Evolutionary conservation across 2,888 invertebrate species (phyloP), one percentile per base, ranked within the genome.

Genomic region (Calephelis perditalis): DNA sequence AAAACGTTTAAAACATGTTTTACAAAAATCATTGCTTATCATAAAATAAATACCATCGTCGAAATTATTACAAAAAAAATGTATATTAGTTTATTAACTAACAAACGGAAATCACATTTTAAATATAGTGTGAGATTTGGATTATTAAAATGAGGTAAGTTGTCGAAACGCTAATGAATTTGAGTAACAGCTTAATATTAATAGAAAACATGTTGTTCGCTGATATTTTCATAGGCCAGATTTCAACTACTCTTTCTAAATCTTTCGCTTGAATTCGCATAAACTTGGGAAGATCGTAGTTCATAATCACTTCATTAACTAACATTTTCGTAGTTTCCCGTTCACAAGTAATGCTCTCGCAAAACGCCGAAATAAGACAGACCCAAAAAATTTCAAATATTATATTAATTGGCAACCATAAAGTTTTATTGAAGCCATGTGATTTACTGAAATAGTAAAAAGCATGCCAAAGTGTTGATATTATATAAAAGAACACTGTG

Each of bases 161-260:
- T 0, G 85, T 83, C 26, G 82, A 78, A 9, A 84, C 78, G 65
- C 83, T 82, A 43, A 85, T 75, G 62, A 84, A 86, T 57, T 81
- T 84, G 7, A 85, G 68, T 70, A 85, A 75, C 4, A 87, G 65
- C 2, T 79, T 81, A 12, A 84, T 76, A 65, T 86, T 81, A 5
- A 86, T 74, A 5, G 79, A 75, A 64, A 85, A 82, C 81, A 87
- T 81, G 63, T 84, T 79, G 60, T 80, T 85, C 7, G 61, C 62
- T 8, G 56, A 57, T 9, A 74, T 60, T n/a, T 62, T 45, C 57
- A 72, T 63, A 3, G 81, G 74, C 82, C 83, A 85, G 0, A 80
- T 76, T 45, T 84, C 79, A n/a, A 82, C 75, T 5, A 84, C 61
- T 54, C 82, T 78, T 74, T 82, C 78, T 58, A 86, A 86, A 5